phyloP scores from a whole-genome alignment of 2,888 invertebrate species.

The Drosophila nigritarsus region DNA sequence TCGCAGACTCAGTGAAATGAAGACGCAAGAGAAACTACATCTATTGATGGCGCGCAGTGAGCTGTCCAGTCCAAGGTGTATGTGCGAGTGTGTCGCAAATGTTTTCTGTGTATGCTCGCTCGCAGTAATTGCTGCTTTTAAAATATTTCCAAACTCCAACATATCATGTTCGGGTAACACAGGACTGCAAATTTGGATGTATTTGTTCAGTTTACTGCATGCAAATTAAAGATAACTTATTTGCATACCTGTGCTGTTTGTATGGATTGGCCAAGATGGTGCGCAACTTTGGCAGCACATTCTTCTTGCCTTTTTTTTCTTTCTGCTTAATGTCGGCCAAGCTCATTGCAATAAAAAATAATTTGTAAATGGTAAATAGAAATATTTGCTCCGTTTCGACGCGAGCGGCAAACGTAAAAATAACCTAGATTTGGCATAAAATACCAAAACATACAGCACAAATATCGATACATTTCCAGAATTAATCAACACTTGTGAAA shows the following conservation, averaged over 20 bases:
- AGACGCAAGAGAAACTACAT: conserved; percentile 65
- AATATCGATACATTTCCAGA: not conserved
- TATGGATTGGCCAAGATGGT: conserved; percentile 76
- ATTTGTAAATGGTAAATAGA: not conserved
- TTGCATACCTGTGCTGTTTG: conserved; percentile 62
- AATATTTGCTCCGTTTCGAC: conserved; percentile 14
- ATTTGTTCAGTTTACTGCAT: not conserved
- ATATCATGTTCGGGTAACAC: conserved; percentile 65
- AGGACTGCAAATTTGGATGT: conserved; percentile 54
- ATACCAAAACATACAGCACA: conserved; percentile 5
- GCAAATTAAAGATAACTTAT: not conserved
- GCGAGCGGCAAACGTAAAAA: conserved; percentile 15
- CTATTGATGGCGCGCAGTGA: conserved; percentile 73
- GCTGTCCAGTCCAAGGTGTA: conserved; percentile 76
- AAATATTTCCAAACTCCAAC: conserved; percentile 40
- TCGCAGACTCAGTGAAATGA: conserved; percentile 74
- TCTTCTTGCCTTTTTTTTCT: conserved; percentile 75
- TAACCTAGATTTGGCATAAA: conserved; percentile 13
- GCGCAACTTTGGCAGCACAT: conserved; percentile 76
- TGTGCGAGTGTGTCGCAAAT: conserved; percentile 57
- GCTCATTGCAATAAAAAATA: conserved; percentile 57
- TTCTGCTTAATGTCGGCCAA: conserved; percentile 65
- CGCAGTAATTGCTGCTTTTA: conserved; percentile 38
- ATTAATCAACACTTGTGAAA: conserved; percentile 6
- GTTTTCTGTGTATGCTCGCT: conserved; percentile 35